phyloP scores from a whole-genome alignment of 1,140 invertebrate genomes.

The Atta cephalotes region DNA sequence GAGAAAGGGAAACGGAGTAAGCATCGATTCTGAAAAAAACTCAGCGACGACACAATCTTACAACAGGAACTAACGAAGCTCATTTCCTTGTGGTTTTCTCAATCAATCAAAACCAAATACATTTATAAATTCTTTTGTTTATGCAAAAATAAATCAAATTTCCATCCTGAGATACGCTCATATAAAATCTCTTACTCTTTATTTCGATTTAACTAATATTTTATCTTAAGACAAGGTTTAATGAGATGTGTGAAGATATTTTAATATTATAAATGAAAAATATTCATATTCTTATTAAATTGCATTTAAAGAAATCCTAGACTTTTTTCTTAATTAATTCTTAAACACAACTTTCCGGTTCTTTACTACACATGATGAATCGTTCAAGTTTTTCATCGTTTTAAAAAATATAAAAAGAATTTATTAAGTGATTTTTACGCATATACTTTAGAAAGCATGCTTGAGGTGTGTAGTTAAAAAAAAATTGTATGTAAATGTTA shows the following conservation, averaged over 20 bases:
- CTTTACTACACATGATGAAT: too few relatives aligned
- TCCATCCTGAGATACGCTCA: neutral
- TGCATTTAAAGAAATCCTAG: neutral
- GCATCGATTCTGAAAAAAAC: constrained; percentile 42
- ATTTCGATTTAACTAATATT: neutral
- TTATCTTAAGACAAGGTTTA: neutral
- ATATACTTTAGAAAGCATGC: too few relatives aligned
- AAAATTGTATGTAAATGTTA: too few relatives aligned
- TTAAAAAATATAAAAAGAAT: too few relatives aligned
- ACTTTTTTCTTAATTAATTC: neutral
- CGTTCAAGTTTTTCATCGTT: too few relatives aligned
- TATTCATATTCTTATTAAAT: neutral
- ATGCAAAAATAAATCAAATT: neutral
- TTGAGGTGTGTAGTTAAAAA: too few relatives aligned
- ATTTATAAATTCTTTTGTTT: neutral
- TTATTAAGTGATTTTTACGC: too few relatives aligned
- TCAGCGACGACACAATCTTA: constrained; percentile 2
- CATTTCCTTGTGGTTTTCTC: neutral
- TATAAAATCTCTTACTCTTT: neutral
- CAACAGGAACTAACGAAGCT: constrained; percentile 43
- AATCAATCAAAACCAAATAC: neutral
- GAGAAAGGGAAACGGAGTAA: constrained; percentile 11
- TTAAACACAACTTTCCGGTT: too few relatives aligned
- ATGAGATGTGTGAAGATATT: neutral
- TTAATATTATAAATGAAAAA: neutral